Evolutionary conservation across 2,113 vertebrate genomes (phyloP).

Genomic region (Ovibos moschatus): DNA sequence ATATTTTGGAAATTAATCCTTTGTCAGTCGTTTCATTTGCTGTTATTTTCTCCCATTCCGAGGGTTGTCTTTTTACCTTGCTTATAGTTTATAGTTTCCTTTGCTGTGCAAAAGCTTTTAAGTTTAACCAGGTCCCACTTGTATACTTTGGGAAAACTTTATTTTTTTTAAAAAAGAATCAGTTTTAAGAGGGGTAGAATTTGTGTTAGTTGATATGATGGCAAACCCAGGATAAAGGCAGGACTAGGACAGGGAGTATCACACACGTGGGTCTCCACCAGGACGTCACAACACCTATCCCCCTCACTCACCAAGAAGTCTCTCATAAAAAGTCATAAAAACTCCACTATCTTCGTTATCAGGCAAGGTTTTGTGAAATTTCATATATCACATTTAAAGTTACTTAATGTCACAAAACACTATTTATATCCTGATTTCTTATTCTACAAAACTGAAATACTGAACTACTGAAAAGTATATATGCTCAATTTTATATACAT

Average conservation of each 20-base stretch:
- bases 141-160: neutral
- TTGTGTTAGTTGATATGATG: neutral
- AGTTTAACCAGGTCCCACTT: neutral
- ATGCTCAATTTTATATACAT: neutral
- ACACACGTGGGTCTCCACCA: rapidly evolving
- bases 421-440: neutral
- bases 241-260: neutral
- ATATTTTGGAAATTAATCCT: neutral
- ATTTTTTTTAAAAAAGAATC: neutral
- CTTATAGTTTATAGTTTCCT: neutral
- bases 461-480: neutral
- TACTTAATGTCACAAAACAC: constrained; percentile 11
- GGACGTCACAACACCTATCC: neutral
- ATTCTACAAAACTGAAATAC: constrained; percentile 16
- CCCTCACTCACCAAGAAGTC: neutral
- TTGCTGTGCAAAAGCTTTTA: neutral
- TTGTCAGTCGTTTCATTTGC: neutral
- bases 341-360: neutral
- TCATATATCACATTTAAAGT: neutral
- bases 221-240: neutral
- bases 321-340: neutral
- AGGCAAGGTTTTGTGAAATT: neutral
- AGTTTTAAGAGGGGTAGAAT: neutral
- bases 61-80: neutral
- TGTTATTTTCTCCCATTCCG: neutral